These are phyloP conservation scores for Brachyopa scutellaris DNA, from an alignment of 2,888 invertebrate genomes.

Conservation along the genomic window DNA sequence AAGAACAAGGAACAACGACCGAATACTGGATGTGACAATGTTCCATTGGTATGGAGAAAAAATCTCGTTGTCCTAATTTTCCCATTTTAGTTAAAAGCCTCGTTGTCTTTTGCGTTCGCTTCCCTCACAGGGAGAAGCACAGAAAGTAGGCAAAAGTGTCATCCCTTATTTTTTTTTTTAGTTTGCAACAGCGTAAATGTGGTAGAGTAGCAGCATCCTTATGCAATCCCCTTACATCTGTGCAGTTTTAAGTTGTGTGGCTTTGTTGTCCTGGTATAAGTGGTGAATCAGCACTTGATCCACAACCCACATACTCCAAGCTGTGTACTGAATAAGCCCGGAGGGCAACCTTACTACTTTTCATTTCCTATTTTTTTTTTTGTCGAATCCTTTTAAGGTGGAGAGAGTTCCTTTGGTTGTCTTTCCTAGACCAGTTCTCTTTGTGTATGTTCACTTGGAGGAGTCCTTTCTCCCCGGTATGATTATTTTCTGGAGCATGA, in stretches of 20 bases:
- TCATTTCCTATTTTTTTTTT: background rate
- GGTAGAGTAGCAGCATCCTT: conserved; percentile 36
- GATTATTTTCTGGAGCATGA: conserved; percentile 66
- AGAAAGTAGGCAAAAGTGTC: conserved; percentile 49
- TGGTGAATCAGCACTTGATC: conserved; percentile 69
- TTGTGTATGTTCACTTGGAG: conserved; percentile 19
- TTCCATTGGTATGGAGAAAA: conserved; percentile 48
- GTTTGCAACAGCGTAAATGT: conserved; percentile 32
- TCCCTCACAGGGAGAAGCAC: background rate
- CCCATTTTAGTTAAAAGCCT: conserved; percentile 51
- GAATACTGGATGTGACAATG: conserved; percentile 51
- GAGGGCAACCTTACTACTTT: conserved; percentile 23
- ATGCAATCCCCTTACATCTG: conserved; percentile 7
- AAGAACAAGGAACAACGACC: conserved; percentile 45
- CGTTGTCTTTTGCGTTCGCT: background rate
- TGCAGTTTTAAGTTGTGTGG: conserved; percentile 19
- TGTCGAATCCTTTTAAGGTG: conserved; percentile 46
- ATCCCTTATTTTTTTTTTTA: conserved; percentile 34
- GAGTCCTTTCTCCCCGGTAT: conserved; percentile 4
- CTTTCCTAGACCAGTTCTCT: background rate
- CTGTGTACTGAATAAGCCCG: conserved; percentile 32
- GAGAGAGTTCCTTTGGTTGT: conserved; percentile 38
- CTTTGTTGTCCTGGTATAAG: conserved; percentile 46
- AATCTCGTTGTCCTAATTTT: conserved; percentile 67
- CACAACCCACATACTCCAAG: conserved; percentile 63